phyloP scores from a whole-genome alignment of 2,113 vertebrate genomes.

The Circaetus gallicus region DNA sequence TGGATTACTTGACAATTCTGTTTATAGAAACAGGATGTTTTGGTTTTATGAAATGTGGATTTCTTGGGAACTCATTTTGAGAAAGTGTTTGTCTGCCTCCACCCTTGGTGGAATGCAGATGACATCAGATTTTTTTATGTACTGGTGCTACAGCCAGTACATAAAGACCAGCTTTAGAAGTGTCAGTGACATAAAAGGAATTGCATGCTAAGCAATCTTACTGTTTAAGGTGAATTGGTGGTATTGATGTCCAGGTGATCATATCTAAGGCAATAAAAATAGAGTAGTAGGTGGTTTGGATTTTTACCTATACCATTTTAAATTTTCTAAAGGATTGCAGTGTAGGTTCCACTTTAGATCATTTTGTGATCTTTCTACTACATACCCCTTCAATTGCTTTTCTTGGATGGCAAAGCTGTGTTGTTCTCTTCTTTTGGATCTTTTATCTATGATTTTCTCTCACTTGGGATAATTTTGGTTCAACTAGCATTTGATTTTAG shows the following conservation, averaged over 20 bases:
- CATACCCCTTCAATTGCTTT: neutral
- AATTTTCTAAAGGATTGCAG: neutral
- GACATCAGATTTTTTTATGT: slow-evolving; percentile 37
- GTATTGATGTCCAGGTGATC: neutral
- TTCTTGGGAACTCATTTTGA: slow-evolving; percentile 51
- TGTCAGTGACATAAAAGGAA: neutral
- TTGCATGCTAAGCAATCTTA: neutral
- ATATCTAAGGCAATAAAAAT: neutral
- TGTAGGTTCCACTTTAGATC: neutral
- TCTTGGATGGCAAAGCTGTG: neutral
- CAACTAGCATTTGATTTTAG: neutral
- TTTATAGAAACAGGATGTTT: slow-evolving; percentile 60
- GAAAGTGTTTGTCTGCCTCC: slow-evolving; percentile 40
- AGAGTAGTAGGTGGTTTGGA: neutral
- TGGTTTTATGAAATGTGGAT: slow-evolving; percentile 40
- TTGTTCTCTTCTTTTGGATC: neutral
- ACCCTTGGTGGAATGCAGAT: slow-evolving; percentile 28
- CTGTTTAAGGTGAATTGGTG: neutral
- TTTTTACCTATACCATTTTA: neutral
- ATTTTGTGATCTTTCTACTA: neutral
- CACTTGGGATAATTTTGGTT: neutral
- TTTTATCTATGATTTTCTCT: neutral
- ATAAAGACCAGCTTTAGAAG: neutral
- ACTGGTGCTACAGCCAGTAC: neutral
- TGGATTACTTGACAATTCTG: neutral